A percentile compares a stretch with the other conserved stretches of the same genome.
Evolutionary conservation across 23 tunicate species (phyloP).

Genomic region (Styela plicata): DNA sequence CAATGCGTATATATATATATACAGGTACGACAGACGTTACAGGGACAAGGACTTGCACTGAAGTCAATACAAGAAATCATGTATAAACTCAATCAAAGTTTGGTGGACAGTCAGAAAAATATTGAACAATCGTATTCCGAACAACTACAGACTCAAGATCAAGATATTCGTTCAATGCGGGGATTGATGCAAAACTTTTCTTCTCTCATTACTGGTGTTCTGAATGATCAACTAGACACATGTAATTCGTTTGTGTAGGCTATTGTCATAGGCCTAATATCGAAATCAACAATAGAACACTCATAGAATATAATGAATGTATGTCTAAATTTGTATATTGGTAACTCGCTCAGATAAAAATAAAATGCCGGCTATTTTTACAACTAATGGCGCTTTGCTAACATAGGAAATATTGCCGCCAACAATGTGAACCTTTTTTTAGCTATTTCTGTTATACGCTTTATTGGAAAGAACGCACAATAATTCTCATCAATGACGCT

Average conservation of each 20-base stretch:
- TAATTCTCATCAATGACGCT: too few species aligned
- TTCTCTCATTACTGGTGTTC: conserved; percentile 28
- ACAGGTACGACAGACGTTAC: conserved; percentile 46
- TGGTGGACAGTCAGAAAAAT: conserved; percentile 50
- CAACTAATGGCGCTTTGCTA: too few species aligned
- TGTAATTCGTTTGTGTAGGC: conserved; percentile 24
- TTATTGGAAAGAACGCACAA: too few species aligned
- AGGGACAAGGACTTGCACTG: conserved; percentile 59
- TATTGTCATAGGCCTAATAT: not conserved
- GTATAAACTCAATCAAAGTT: conserved; percentile 42
- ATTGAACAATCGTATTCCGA: conserved; percentile 37
- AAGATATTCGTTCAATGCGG: conserved; percentile 35
- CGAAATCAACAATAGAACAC: too few species aligned
- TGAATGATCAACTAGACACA: conserved; percentile 40
- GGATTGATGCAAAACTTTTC: conserved; percentile 68
- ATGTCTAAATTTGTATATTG: too few species aligned
- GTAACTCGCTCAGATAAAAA: too few species aligned
- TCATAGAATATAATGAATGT: too few species aligned
- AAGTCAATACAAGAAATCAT: conserved; percentile 54
- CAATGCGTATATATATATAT: too few species aligned
- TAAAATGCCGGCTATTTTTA: too few species aligned
- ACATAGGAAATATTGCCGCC: too few species aligned
- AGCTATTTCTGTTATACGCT: too few species aligned
- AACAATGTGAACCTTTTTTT: too few species aligned
- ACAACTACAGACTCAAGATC: conserved; percentile 50